Conservation (phyloP, 1,140 invertebrate species). For the Pogonus chalceus region DNA sequence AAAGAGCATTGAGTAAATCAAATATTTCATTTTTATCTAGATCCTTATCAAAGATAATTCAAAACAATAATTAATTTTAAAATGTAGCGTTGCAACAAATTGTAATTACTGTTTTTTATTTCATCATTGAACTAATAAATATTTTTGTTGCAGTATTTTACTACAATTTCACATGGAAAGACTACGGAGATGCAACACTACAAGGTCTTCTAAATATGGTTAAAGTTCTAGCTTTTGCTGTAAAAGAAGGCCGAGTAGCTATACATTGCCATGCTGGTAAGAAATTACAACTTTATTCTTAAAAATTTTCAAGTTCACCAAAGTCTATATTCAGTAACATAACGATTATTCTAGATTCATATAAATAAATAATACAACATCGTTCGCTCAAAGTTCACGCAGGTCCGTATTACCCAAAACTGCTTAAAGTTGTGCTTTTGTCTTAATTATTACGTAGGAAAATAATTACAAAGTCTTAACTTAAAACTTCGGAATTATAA, state of each 20-base stretch:
- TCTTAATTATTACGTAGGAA: too few relatives aligned
- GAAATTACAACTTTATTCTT: conserved; percentile 9
- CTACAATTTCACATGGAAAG: conserved; percentile 79
- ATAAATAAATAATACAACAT: too few relatives aligned
- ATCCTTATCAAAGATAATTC: too few relatives aligned
- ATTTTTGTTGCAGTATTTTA: conserved; percentile 53
- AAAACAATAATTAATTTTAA: too few relatives aligned
- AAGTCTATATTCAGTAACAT: not conserved
- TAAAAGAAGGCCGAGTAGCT: conserved; percentile 73
- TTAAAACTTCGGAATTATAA: too few relatives aligned
- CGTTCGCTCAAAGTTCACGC: too few relatives aligned
- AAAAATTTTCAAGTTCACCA: conserved; percentile 7
- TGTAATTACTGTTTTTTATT: not conserved
- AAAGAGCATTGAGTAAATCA: too few relatives aligned
- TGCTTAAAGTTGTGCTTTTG: too few relatives aligned
- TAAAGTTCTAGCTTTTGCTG: conserved; percentile 76
- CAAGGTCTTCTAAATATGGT: conserved; percentile 73
- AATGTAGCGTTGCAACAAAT: not conserved
- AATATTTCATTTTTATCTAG: too few relatives aligned
- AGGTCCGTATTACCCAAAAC: too few relatives aligned
- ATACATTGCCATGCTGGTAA: conserved; percentile 85
- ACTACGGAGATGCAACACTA: conserved; percentile 71
- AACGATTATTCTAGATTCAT: conserved; percentile 1
- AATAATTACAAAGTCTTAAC: too few relatives aligned
- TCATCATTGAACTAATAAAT: not conserved